Conservation (phyloP, 2,797 vertebrate species). For the Fratercula arctica region DNA sequence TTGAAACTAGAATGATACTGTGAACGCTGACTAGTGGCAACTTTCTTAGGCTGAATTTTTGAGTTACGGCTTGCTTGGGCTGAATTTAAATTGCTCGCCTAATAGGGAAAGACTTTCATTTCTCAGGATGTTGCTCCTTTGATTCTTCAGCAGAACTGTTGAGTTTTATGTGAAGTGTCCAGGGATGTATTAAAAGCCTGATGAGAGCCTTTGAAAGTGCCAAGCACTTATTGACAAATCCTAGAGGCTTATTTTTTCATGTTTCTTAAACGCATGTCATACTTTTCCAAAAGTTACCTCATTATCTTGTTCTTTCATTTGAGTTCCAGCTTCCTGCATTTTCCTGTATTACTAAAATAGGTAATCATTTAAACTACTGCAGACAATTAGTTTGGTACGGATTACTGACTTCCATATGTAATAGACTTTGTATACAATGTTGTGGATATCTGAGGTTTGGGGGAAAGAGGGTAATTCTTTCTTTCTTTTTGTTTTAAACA, state of each 20-base stretch:
- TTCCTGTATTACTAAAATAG: neutral
- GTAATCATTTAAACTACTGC: neutral
- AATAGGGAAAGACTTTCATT: neutral
- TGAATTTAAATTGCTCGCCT: neutral
- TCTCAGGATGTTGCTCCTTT: neutral
- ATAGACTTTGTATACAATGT: neutral
- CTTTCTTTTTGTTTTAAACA: neutral
- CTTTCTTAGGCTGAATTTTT: neutral
- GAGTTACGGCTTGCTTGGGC: neutral
- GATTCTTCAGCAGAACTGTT: neutral
- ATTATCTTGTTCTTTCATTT: neutral
- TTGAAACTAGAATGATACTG: neutral
- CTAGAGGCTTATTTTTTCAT: neutral
- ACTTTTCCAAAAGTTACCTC: neutral
- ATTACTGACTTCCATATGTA: neutral
- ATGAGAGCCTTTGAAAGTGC: neutral
- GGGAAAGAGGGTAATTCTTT: neutral
- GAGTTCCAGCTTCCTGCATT: neutral
- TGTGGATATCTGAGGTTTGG: neutral
- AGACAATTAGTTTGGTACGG: neutral
- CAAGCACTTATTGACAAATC: neutral
- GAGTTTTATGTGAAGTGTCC: neutral
- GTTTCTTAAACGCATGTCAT: neutral
- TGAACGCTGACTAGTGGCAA: neutral
- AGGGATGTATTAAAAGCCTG: neutral